Percentiles rank a stretch among this genome's conserved stretches.
Evolutionary conservation across 2,113 vertebrate species (phyloP).

Genomic region (Atrichornis clamosus): DNA sequence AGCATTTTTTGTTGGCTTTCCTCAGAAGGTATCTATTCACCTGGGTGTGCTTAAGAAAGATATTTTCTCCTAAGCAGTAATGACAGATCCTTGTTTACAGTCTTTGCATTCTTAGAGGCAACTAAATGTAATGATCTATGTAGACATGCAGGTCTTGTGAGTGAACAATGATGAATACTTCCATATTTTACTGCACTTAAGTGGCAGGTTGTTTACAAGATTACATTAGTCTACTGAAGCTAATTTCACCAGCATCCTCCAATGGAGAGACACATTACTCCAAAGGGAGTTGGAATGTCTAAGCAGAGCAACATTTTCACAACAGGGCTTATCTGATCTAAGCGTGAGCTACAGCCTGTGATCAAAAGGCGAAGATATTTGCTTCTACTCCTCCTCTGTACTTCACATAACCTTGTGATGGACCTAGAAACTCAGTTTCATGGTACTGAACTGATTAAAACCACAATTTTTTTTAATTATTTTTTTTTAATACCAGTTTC

Average conservation of each 20-base stretch:
- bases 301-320: neutral
- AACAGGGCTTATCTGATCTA: neutral
- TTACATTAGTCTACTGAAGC: neutral
- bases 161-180: neutral
- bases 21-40: neutral
- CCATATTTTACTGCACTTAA: neutral
- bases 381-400: rapidly evolving
- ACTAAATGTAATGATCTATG: neutral
- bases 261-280: neutral
- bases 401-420: neutral
- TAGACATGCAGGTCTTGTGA: neutral
- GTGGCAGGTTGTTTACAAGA: neutral
- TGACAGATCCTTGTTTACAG: neutral
- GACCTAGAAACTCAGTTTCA: neutral
- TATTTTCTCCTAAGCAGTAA: neutral
- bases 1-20: neutral
- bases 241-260: neutral
- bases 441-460: neutral
- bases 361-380: neutral
- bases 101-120: neutral
- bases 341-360: neutral
- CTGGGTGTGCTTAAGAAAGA: neutral
- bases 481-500: neutral
- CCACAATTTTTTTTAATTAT: rapidly evolving
- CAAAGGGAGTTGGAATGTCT: neutral